Base-by-base conservation (phyloP, 2,113 vertebrate genomes). In the Sinocyclocheilus anshuiensis region DNA sequence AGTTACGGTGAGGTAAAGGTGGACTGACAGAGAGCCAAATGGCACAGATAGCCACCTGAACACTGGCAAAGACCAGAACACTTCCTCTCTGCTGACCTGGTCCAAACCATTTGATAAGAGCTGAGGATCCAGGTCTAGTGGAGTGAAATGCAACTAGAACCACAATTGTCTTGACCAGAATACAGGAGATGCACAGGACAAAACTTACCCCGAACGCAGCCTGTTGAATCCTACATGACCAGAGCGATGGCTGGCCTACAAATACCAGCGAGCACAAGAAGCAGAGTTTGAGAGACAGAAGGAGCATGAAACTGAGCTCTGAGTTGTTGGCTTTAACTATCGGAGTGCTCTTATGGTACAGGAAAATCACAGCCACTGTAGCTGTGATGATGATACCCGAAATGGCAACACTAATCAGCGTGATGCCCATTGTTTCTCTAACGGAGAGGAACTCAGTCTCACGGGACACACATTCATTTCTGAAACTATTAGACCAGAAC, bases 151-250 rank as follows among this genome's bases (percentile, higher is more conserved):
- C 92, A 20, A 90, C 84, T 74, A 92, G 88, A 81, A 93, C 92
- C 57, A 93, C 92, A 42, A 93, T 91, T 22, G 92, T 93, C 84
- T 94, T 94, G 53, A 92, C 91, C 86, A 93, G 86, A 50, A 94
- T 88, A 67, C 92, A 93, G 29, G 91, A 93, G 26, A 93, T 87
- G 55, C 90, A 91, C 9, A 94, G 86, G 29, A 91, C 90, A 75
- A 93, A 93, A 80, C 92, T 93, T 71, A 93, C 86, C 3, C 86
- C 91, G 48, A 94, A 93, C 0, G 87, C 89, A 3, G 87, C 86
- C 76, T 92, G 92, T 69, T 90, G 92, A 20, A 92, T 59, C 24
- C 74, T 78, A 77, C 93, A 93, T 15, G 92, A 87, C 88, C 87
- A 91, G 15, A 78, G 3, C 1, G 92, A 91, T 0, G 93, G 93